phyloP scores from a whole-genome alignment of 2,113 vertebrate species.

The Glaucidium brasilianum region DNA sequence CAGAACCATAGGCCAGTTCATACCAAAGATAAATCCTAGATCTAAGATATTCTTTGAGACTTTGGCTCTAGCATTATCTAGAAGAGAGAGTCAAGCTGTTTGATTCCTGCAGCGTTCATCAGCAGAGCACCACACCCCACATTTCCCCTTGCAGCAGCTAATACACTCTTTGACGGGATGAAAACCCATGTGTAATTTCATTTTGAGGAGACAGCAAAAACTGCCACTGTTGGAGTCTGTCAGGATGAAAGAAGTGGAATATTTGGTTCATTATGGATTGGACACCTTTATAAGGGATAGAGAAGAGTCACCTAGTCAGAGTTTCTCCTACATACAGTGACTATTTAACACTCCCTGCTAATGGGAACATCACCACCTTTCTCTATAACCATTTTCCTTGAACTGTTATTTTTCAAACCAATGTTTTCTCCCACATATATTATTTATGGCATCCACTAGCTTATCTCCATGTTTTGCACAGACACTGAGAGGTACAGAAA shows the following conservation, averaged over 20 bases:
- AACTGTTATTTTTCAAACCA: background rate
- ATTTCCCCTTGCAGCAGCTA: background rate
- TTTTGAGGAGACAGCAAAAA: background rate
- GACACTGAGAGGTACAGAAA: fast-evolving
- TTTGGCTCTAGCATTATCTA: fast-evolving
- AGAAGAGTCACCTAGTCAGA: background rate
- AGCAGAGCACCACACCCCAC: background rate
- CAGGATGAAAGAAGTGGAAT: background rate
- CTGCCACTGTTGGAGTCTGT: fast-evolving
- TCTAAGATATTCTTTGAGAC: fast-evolving
- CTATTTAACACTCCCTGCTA: background rate
- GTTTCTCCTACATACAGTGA: fast-evolving
- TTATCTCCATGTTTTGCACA: background rate
- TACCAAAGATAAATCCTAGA: background rate
- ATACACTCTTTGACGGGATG: fast-evolving
- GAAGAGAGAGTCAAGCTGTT: too few species aligned
- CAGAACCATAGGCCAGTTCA: background rate
- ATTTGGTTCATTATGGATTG: background rate
- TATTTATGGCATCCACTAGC: background rate
- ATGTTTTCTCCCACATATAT: fast-evolving
- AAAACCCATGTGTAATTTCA: fast-evolving
- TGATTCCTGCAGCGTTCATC: background rate
- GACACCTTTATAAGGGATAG: fast-evolving
- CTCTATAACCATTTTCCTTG: background rate
- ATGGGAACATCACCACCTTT: fast-evolving